Conservation (phyloP, 1,140 invertebrate genomes). For the Drosophila pachea region DNA sequence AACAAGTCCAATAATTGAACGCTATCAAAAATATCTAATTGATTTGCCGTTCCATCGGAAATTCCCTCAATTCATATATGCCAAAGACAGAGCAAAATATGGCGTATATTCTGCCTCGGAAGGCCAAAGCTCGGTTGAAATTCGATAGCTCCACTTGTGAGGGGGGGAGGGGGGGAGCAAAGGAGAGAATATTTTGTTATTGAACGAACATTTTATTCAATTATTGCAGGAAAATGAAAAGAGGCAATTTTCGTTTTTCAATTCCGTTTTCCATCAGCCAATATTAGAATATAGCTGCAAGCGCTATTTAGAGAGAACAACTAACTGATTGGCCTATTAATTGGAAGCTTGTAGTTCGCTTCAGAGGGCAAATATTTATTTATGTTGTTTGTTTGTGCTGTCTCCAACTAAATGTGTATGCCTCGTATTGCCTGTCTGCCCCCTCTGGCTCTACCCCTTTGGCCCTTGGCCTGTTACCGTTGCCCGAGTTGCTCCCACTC, state of each 20-base stretch:
- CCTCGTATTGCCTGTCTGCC: constrained; percentile 24
- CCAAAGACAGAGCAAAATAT: no score
- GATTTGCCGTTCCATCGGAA: no score
- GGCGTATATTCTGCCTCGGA: no score
- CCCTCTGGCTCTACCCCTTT: neutral
- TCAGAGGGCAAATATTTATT: constrained; percentile 35
- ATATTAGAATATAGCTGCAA: neutral
- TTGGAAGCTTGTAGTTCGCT: constrained; percentile 37
- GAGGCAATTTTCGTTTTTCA: neutral
- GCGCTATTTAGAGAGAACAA: constrained; percentile 13
- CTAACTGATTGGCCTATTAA: constrained; percentile 43
- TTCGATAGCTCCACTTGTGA: no score
- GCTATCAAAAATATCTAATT: no score
- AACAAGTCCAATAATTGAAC: no score
- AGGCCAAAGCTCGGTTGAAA: no score
- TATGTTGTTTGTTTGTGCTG: constrained; percentile 23
- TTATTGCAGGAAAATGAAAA: neutral
- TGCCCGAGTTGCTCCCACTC: neutral
- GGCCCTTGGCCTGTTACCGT: no score
- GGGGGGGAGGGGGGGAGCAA: no score
- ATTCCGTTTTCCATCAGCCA: neutral
- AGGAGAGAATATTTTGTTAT: neutral
- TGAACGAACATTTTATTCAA: neutral
- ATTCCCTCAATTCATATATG: no score
- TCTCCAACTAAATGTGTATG: constrained; percentile 17